Percentiles rank a stretch among this genome's conserved stretches.
Evolutionary conservation across 2,113 vertebrate species (phyloP).

Genomic region (Amblyopsis rosae): DNA sequence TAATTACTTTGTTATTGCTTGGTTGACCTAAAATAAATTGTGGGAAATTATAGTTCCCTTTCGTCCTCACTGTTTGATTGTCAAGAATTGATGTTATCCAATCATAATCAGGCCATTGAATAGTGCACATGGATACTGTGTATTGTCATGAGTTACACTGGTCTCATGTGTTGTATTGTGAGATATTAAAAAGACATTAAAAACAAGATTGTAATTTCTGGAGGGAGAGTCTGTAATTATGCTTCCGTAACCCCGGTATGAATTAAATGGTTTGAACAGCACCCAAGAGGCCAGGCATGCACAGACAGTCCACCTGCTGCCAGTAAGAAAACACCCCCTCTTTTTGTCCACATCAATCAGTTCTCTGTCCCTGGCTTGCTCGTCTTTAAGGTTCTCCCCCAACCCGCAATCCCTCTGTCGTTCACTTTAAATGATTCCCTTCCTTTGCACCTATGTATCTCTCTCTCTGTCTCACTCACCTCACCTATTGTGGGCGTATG

Average conservation of each 20-base stretch:
- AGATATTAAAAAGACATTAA: background rate
- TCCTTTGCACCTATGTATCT: background rate
- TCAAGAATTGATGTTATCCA: too few species aligned
- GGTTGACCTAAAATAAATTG: too few species aligned
- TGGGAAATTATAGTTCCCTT: too few species aligned
- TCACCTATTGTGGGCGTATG: too few species aligned
- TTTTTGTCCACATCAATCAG: slow-evolving; percentile 57
- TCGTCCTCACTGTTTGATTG: too few species aligned
- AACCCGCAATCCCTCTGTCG: slow-evolving; percentile 17
- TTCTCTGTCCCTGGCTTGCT: slow-evolving; percentile 26
- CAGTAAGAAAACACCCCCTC: slow-evolving; percentile 27
- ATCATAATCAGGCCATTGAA: too few species aligned
- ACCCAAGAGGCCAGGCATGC: slow-evolving; percentile 36
- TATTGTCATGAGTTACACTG: background rate
- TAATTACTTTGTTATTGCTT: too few species aligned
- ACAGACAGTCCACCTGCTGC: slow-evolving; percentile 33
- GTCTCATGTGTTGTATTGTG: background rate
- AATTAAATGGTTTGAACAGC: slow-evolving; percentile 55
- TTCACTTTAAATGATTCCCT: slow-evolving; percentile 37
- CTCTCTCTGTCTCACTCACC: background rate
- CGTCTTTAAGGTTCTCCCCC: slow-evolving; percentile 2
- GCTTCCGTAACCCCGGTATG: slow-evolving; percentile 28
- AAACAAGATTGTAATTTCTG: background rate
- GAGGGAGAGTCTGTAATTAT: slow-evolving; percentile 47
- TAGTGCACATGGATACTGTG: background rate